A percentile compares a stretch with the other conserved stretches of the same genome.
Evolutionary conservation across 92 coral and sea anemone genomes (phyloP).

Genomic region (Epizoanthus fatuus): DNA sequence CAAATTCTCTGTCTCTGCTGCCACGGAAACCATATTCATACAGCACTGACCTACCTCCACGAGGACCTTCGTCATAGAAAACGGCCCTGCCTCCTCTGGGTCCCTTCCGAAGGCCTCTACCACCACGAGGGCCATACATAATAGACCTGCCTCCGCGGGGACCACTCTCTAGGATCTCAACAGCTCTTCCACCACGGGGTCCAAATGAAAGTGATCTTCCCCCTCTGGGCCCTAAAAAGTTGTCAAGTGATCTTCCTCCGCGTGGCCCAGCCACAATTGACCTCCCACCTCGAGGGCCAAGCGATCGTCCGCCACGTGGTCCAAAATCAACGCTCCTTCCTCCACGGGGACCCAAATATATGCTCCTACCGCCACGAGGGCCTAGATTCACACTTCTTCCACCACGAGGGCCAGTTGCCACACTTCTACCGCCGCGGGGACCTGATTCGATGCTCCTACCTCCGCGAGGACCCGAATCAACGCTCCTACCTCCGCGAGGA

Average conservation of each 20-base stretch:
- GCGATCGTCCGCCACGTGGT: constrained; percentile 65
- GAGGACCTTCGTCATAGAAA: constrained; percentile 44
- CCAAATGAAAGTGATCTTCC: constrained; percentile 25
- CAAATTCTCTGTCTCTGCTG: not conserved
- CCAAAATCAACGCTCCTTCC: constrained; percentile 37
- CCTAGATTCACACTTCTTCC: constrained; percentile 40
- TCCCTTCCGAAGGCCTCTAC: constrained; percentile 4
- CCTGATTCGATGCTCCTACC: constrained; percentile 72
- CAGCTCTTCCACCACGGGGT: constrained; percentile 11
- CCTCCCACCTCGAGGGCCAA: constrained; percentile 61
- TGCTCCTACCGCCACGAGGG: constrained; percentile 50
- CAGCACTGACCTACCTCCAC: constrained; percentile 64
- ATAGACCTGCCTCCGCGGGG: constrained; percentile 41
- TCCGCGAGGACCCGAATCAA: constrained; percentile 76
- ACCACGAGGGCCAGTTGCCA: constrained; percentile 51
- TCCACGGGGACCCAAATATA: constrained; percentile 45
- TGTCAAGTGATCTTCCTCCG: not conserved
- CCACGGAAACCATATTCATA: constrained; percentile 63
- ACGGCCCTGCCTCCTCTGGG: constrained; percentile 44
- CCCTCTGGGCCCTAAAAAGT: constrained; percentile 27
- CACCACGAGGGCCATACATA: constrained; percentile 8
- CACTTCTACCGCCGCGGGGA: constrained; percentile 77
- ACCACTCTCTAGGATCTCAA: constrained; percentile 5
- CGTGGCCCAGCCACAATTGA: constrained; percentile 41
- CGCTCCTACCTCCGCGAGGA: constrained; percentile 82